Base-by-base conservation (phyloP, 37 sponge, comb jelly and placozoan species). In the Chondrosia reniformis region DNA sequence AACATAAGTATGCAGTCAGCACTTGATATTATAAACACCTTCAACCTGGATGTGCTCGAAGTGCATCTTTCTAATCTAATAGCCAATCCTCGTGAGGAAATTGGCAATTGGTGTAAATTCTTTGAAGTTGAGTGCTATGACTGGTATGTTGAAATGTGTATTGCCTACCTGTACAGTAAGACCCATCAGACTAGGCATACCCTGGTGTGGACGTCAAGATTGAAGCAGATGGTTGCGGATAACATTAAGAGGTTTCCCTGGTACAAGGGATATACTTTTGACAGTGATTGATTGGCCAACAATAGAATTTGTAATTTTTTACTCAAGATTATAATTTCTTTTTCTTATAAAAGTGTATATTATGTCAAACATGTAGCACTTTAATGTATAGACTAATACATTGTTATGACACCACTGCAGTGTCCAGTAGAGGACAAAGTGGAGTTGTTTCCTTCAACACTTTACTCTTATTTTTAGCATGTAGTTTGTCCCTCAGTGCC, bases 381-480 rank as follows among this genome's bases (percentile, higher is more conserved):
- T n/a, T n/a, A n/a, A n/a, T n/a, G n/a, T n/a, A n/a, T n/a, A n/a
- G n/a, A n/a, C n/a, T n/a, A n/a, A n/a, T n/a, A n/a, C n/a, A n/a
- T n/a, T n/a, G n/a, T n/a, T n/a, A n/a, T n/a, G n/a, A n/a, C n/a
- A n/a, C n/a, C n/a, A n/a, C n/a, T n/a, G n/a, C n/a, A n/a, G n/a
- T n/a, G n/a, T n/a, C n/a, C n/a, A n/a, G n/a, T n/a, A n/a, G n/a
- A n/a, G n/a, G n/a, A n/a, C n/a, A n/a, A n/a, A n/a, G n/a, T n/a
- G n/a, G n/a, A n/a, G n/a, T n/a, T n/a, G n/a, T n/a, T n/a, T n/a
- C n/a, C n/a, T n/a, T n/a, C n/a, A n/a, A n/a, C n/a, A n/a, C n/a
- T n/a, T n/a, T n/a, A n/a, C n/a, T 36, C 12, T 80, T 55, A 31
- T 80, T 65, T 66, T 79, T 71, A 21, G 61, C 79, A 2, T 61